phyloP scores from a whole-genome alignment of 2,888 invertebrate genomes.

The Aproaerema taeniolella region DNA sequence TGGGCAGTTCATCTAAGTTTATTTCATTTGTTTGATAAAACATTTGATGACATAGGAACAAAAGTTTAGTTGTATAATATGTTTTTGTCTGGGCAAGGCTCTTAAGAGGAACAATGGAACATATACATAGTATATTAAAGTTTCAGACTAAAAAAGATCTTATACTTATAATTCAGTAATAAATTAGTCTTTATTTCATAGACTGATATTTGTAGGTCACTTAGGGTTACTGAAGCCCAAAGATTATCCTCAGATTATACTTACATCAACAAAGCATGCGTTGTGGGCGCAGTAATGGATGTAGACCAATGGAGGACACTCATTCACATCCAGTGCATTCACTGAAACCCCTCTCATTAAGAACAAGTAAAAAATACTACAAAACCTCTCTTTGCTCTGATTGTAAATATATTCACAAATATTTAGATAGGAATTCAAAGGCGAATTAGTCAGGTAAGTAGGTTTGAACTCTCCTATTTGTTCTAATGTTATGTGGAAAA shows the following conservation, averaged over 20 bases:
- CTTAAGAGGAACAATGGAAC: no score
- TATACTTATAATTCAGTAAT: no score
- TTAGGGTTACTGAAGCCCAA: no score
- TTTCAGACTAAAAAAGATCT: no score
- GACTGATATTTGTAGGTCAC: no score
- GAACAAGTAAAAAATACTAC: slow-evolving; percentile 54
- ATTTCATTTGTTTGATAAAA: neutral
- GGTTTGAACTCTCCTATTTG: slow-evolving; percentile 40
- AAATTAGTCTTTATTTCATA: no score
- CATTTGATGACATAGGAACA: neutral
- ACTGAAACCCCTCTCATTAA: slow-evolving; percentile 57
- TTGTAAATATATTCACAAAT: slow-evolving; percentile 63
- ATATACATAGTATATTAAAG: no score
- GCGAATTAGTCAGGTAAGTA: slow-evolving; percentile 46
- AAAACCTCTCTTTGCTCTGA: slow-evolving; percentile 47
- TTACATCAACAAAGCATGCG: slow-evolving; percentile 54
- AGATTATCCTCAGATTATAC: no score
- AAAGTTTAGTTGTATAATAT: neutral
- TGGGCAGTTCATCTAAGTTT: no score
- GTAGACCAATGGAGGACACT: slow-evolving; percentile 67
- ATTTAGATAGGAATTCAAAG: slow-evolving; percentile 56
- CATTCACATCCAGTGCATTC: slow-evolving; percentile 47
- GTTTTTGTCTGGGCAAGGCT: no score
- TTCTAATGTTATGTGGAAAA: slow-evolving; percentile 42
- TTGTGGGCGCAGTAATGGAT: slow-evolving; percentile 51